phyloP scores from a whole-genome alignment of 2,797 vertebrate species.

The Xenops minutus region DNA sequence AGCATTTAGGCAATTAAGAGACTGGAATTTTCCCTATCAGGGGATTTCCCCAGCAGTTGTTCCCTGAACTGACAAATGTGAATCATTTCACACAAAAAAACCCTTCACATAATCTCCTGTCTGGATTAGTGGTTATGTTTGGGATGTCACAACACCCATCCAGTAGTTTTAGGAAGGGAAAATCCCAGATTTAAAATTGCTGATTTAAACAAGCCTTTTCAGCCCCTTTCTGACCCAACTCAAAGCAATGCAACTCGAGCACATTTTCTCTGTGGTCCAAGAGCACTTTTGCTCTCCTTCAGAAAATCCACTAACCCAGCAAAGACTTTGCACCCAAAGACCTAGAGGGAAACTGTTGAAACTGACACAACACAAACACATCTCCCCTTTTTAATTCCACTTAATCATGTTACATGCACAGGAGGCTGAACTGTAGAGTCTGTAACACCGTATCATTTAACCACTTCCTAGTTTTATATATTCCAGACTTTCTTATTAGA shows the following conservation, averaged over 20 bases:
- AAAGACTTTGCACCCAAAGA: not conserved
- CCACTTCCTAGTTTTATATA: not conserved
- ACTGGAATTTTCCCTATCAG: not conserved
- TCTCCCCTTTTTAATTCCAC: not conserved
- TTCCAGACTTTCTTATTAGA: not conserved
- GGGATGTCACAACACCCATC: conserved; percentile 4
- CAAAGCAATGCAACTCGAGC: not conserved
- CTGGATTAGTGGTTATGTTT: not conserved
- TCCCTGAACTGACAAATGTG: not conserved
- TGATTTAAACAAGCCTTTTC: not conserved
- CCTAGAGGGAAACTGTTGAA: not conserved
- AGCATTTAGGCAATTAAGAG: not conserved
- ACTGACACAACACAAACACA: not conserved
- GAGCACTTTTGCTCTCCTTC: not conserved
- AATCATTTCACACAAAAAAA: not conserved
- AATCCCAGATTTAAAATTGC: not conserved
- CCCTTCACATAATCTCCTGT: not conserved
- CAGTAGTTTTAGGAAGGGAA: conserved; percentile 1
- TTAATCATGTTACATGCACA: not conserved
- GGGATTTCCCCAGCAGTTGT: not conserved
- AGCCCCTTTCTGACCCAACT: not conserved
- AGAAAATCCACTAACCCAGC: not conserved
- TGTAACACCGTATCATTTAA: not conserved
- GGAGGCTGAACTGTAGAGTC: not conserved
- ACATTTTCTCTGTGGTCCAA: not conserved